Base-by-base conservation (phyloP, 2,888 invertebrate species). In the Lithosia quadra region DNA sequence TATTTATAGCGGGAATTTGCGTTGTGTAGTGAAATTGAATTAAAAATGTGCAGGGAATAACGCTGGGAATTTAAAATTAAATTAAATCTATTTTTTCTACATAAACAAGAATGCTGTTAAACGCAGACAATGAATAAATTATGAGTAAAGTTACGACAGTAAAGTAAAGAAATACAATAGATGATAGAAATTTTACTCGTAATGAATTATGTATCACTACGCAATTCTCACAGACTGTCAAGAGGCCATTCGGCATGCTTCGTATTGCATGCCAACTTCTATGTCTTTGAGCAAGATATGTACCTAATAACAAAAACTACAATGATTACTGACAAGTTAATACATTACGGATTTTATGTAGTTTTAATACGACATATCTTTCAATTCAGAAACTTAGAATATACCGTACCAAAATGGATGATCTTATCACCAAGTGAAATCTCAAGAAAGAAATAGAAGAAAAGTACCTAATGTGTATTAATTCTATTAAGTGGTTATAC, bases 1-100 rank as follows among this genome's bases (percentile, higher is more conserved):
- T 72, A 68, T 67, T 73, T 68, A 69, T 59, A 22, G 60, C 39
- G 10, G 22, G 57, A 58, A 60, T 70, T 63, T 18, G n/a, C 49
- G 36, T 18, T n/a, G 34, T 60, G 18, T 55, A 56, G 55, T 60
- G 36, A 33, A 57, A 62, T 56, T 62, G 58, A 59, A 65, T 65
- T 65, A 21, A 65, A 65, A 69, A 53, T 24, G 56, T 56, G 49
- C 58, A 24, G 43, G 11, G 33, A 33, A 49, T 34, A 49, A 18
- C 11, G 59, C 49, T 55, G 10, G 24, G 33, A 24, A 57, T 58
- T 59, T 39, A 33, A 28, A 15, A 58, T 65, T 33, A 65, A 57
- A 58, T 11, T 49, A 18, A 18, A 60, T 24, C n/a, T 5, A 22
- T 33, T 59, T 10, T 65, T 33, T 33, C 21, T 56, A 53, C 22